Evolutionary conservation across 2,113 vertebrate species (phyloP), one percentile per base, ranked within the genome.

Genomic region (Tiliqua scincoides): DNA sequence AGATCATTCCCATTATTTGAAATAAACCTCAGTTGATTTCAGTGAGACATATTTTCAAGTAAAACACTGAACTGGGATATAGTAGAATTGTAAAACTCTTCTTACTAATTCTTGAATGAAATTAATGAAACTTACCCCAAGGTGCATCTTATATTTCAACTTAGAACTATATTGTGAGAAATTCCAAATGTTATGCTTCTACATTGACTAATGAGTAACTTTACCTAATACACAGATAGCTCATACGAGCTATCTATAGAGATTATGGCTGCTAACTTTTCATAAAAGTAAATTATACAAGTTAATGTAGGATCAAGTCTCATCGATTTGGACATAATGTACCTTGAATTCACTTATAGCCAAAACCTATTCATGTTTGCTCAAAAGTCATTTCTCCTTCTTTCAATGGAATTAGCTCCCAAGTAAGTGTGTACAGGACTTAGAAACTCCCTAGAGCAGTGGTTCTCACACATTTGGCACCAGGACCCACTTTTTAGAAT

Each of bases 161-260:
- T 17, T 43, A 37, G n/a, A 59, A 72, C 21, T 59, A 61, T 72
- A 83, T 54, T 40, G 15, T 62, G 57, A 23, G 23, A 35, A 71
- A 61, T 40, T 37, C 52, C 57, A 59, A 72, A 35, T 37, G 7
- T 59, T 48, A 71, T 79, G 40, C 59, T 18, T 43, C 37, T 59
- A 71, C 48, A 25, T 40, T 70, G 59, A 71, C 6, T 48, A 23
- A 86, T 80, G 43, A 80, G 40, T 86, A 86, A 80, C 59, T 85
- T 76, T 27, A 54, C 35, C 14, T 86, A 86, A 73, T 63, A 18
- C 65, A 79, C 3, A 54, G 77, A 65, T 71, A 86, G 57, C 70
- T 57, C 27, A 48, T 62, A 71, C 25, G 7, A 72, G 20, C 32
- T 61, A 85, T 3, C 17, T 52, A 57, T 30, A n/a, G 27, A 23